Evolutionary conservation across 2,113 vertebrate genomes (phyloP).

Genomic region (Sapayoa aenigma): DNA sequence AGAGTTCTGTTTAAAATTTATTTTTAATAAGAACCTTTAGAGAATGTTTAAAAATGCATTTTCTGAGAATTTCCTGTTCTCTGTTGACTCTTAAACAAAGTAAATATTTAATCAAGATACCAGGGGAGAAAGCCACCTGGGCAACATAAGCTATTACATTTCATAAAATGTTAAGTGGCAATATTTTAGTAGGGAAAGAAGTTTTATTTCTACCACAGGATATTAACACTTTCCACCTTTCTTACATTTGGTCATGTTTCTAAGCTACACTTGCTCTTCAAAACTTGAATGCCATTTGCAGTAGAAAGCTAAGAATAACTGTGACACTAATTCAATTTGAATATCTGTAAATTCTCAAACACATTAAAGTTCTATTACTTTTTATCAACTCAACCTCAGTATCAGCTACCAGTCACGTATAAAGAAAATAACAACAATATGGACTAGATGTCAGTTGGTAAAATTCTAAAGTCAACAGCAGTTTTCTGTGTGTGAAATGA

Average conservation of each 20-base stretch:
- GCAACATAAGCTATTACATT: background rate
- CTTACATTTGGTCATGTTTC: background rate
- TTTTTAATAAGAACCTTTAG: conserved; percentile 2
- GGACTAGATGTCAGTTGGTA: background rate
- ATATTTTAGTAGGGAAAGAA: background rate
- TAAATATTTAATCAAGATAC: conserved; percentile 38
- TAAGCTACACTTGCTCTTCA: background rate
- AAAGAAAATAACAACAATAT: background rate
- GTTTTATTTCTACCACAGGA: background rate
- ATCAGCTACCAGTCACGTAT: background rate
- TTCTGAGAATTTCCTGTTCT: background rate
- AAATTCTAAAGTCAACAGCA: background rate
- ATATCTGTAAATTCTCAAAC: background rate
- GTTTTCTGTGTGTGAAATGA: background rate
- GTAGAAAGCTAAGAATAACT: background rate
- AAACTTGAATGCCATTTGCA: background rate
- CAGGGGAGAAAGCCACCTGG: conserved; percentile 9
- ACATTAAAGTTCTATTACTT: background rate
- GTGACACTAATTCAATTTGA: background rate
- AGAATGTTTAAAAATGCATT: conserved; percentile 22
- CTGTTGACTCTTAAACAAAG: conserved; percentile 12
- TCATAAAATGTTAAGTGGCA: conserved; percentile 5
- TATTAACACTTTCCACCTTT: background rate
- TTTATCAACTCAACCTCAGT: background rate
- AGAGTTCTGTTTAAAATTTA: background rate